Base-by-base conservation (phyloP, 2,888 invertebrate genomes). In the Rhamphomyia laevipes region DNA sequence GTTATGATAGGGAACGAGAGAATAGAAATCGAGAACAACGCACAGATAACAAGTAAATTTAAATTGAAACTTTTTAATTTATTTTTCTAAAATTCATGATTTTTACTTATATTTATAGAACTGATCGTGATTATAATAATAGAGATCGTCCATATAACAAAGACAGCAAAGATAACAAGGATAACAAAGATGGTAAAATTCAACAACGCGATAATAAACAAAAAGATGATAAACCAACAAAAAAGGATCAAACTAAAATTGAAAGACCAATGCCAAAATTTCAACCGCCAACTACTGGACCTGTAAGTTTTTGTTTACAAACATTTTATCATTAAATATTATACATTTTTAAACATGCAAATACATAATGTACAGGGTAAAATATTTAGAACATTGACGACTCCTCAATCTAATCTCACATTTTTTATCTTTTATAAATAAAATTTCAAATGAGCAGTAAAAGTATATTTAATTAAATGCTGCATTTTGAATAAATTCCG, bases 221-320 rank as follows among this genome's bases (percentile, higher is more conserved):
- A 35, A 56, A 56, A 41, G 66, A 67, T 27, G 66, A 64, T 44
- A 72, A 71, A 47, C 64, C 67, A 56, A 76, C 58, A 63, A 60
- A 55, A 59, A 66, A 57, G 65, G 68, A 58, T 65, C 72, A 63
- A 47, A 48, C 53, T 48, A 58, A 57, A 49, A 56, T 57, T 47
- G 63, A 73, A 43, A 70, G 66, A 50, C 65, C 66, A 57, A 76
- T 86, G 80, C 84, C 86, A 63, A 85, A 84, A 70, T 71, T 82
- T 61, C 80, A 80, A 64, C 82, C 84, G 66, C 79, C 80, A 56
- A 80, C 82, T 65, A 48, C 55, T 51, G 78, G 81, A 69, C 84
- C 85, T 64, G 84, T 84, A 70, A 72, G 77, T 72, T 37, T 37
- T 41, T 16, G 45, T 18, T 17, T 47, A 45, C 38, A 48, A 48